Evolutionary conservation across 2,113 vertebrate species (phyloP), one percentile per base, ranked within the genome.

Genomic region (Hystrix cristata): DNA sequence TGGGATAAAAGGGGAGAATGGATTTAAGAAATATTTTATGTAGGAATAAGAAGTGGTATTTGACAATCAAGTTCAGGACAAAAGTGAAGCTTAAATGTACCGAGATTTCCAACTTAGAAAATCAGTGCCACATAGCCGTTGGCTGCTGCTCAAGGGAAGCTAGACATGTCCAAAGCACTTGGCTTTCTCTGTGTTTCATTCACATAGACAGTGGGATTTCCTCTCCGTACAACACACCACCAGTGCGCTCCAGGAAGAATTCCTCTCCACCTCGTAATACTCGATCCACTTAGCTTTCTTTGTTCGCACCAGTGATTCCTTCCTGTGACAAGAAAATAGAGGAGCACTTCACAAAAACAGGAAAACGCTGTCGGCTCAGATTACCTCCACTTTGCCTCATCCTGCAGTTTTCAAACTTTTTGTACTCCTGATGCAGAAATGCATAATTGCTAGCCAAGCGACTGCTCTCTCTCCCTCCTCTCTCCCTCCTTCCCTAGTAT

Each of bases 321-420:
- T 97, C 79, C 96, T 7, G 67, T 46, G 84, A 79, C 38, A 97
- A n/a, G 91, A 87, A 98, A 98, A 62, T 97, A 96, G 95, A 96
- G 89, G 69, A 57, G 25, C 86, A 31, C 85, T 97, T 98, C 84
- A 87, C 71, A 31, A 85, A 97, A 97, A 92, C 82, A 94, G n/a
- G 74, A 87, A 98, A 98, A 95, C 93, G 91, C 78, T 95, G 96
- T 76, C 96, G 97, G 82, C 65, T 96, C 86, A 18, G 21, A 90
- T 96, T 97, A 98, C 55, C 71, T 43, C 34, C 87, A 76, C 11
- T 12, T 87, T 11, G 21, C 72, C 89, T 93, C 23, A 51, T 96
- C 93, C 80, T 87, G 31, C 23, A 0, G 55, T 29, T 84, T 25
- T 81, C 57, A 87, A 93, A 51, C 43, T 46, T 48, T 55, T 48